These are phyloP conservation scores for Phyllopteryx taeniolatus DNA, from an alignment of 2,113 vertebrate genomes.

Conservation along the genomic window DNA sequence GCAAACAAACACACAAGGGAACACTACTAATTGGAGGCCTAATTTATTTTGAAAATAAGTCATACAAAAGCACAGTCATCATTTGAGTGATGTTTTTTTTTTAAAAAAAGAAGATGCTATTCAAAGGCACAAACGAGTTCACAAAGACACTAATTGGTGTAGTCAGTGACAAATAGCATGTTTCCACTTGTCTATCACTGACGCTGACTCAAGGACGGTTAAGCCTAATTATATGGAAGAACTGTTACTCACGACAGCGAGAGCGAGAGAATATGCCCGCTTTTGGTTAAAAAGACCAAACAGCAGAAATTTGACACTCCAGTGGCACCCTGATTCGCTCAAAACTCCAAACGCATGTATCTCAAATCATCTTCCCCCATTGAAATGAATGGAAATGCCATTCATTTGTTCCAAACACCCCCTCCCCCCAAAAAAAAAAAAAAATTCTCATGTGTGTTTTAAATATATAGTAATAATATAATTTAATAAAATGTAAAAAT, in stretches of 20 bases:
- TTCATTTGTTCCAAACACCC: too few species aligned
- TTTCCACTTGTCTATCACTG: slow-evolving; percentile 61
- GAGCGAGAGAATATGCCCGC: slow-evolving; percentile 7
- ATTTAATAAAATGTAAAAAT: too few species aligned
- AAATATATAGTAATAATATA: too few species aligned
- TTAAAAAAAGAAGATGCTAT: neutral
- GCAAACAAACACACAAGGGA: slow-evolving; percentile 12
- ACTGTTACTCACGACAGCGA: slow-evolving; percentile 14
- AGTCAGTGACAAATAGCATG: slow-evolving; percentile 57
- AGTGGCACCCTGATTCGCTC: too few species aligned
- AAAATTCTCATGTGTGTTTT: too few species aligned
- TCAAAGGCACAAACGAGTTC: slow-evolving; percentile 21
- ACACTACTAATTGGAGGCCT: slow-evolving; percentile 19
- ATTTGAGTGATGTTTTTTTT: neutral
- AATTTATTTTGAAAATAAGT: slow-evolving; percentile 27
- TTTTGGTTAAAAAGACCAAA: neutral
- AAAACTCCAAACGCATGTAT: neutral
- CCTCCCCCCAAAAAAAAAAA: too few species aligned
- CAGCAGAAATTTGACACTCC: neutral
- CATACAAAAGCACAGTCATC: slow-evolving; percentile 22
- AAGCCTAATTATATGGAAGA: slow-evolving; percentile 63
- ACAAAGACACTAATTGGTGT: slow-evolving; percentile 21
- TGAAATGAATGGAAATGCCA: too few species aligned
- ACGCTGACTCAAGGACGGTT: slow-evolving; percentile 63
- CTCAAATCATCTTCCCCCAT: too few species aligned